A percentile compares a stretch with the other conserved stretches of the same genome.
Conservation (phyloP, 2,113 vertebrate genomes). For the Etia nguti region DNA sequence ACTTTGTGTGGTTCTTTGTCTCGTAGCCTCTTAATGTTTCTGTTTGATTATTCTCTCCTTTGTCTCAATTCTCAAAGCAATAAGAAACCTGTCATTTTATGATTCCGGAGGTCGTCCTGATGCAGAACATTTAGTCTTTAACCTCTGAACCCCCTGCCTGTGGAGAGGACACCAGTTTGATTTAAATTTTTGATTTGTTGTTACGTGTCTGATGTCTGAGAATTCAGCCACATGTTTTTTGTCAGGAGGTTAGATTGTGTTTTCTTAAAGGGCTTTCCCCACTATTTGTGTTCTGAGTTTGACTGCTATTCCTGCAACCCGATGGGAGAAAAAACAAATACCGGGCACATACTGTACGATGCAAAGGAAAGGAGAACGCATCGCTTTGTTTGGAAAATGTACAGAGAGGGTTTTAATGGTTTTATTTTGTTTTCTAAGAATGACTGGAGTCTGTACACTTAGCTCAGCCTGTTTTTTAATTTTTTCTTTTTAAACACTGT, state of each 20-base stretch:
- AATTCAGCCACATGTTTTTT: neutral
- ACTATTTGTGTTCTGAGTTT: neutral
- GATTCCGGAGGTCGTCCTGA: neutral
- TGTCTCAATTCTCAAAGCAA: neutral
- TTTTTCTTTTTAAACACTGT: neutral
- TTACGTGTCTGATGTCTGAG: neutral
- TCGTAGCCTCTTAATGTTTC: neutral
- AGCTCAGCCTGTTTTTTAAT: accelerated
- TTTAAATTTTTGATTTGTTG: neutral
- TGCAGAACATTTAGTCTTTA: neutral
- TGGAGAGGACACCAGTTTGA: neutral
- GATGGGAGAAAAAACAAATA: neutral
- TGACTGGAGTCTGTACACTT: neutral
- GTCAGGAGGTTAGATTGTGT: neutral
- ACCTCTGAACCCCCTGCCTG: neutral
- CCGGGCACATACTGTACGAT: neutral
- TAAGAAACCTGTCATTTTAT: neutral
- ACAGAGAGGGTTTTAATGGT: neutral
- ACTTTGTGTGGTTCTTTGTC: conserved; percentile 14
- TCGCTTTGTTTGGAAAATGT: neutral
- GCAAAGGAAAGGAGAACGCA: neutral
- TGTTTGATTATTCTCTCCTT: neutral
- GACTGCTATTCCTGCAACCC: neutral
- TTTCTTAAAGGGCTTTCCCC: conserved; percentile 11
- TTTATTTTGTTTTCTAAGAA: neutral